These are phyloP conservation scores for Orthosia cruda DNA, from an alignment of 2,888 invertebrate species.

Conservation along the genomic window DNA sequence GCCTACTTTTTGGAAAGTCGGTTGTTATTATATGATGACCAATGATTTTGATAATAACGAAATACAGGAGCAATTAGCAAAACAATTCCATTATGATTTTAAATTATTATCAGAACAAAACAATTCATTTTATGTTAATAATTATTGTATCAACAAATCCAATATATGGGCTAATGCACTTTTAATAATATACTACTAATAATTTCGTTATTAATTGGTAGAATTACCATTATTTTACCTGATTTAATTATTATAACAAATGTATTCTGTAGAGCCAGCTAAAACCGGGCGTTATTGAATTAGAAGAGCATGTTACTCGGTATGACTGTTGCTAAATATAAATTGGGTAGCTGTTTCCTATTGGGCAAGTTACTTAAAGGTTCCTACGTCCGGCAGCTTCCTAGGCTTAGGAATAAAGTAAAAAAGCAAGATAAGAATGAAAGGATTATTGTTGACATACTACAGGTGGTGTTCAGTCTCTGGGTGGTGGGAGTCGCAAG, in stretches of 20 bases:
- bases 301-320: neutral
- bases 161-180: neutral
- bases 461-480: no score
- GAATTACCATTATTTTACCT: neutral
- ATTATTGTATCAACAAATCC: slow-evolving; percentile 18
- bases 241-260: slow-evolving; percentile 8
- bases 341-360: neutral
- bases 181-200: neutral
- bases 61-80: no score
- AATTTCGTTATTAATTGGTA: slow-evolving; percentile 16
- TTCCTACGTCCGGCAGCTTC: no score
- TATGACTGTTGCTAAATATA: neutral
- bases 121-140: neutral
- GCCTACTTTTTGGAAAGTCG: no score
- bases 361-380: no score
- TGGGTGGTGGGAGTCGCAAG: no score
- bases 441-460: no score
- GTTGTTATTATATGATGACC: no score
- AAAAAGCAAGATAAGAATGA: no score
- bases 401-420: no score
- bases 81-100: neutral
- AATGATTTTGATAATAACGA: no score
- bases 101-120: neutral
- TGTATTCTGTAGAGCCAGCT: neutral
- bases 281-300: slow-evolving; percentile 2